Evolutionary conservation across 2,797 vertebrate genomes (phyloP).

Genomic region (Anguilla marmorata): DNA sequence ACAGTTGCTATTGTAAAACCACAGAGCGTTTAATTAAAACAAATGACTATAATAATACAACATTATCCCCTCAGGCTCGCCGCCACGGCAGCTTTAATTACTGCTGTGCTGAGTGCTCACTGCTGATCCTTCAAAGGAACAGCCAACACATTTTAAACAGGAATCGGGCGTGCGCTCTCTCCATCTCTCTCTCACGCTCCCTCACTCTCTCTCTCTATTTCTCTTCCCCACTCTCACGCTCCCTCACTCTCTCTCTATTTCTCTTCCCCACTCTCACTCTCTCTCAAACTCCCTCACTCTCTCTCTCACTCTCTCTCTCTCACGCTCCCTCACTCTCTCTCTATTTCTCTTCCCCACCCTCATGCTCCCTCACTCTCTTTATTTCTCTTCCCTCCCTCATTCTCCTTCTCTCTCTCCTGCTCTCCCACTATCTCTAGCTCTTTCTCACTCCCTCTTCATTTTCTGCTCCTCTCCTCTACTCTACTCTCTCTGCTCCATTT

Average conservation of each 20-base stretch:
- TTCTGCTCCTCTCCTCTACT: too few relatives aligned
- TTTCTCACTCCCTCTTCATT: not conserved
- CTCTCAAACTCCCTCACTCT: not conserved
- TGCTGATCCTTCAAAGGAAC: conserved; percentile 52
- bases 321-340: not conserved
- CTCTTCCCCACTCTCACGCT: not conserved
- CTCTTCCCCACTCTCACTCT: not conserved
- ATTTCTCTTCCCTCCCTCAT: not conserved
- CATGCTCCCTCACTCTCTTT: not conserved
- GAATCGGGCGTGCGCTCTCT: conserved; percentile 24
- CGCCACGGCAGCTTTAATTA: conserved; percentile 99
- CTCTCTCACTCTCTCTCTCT: too few relatives aligned
- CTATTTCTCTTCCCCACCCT: not conserved
- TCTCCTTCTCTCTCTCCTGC: not conserved
- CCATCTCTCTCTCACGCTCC: not conserved
- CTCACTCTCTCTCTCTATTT: not conserved
- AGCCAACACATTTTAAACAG: conserved; percentile 66
- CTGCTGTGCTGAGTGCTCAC: conserved; percentile 87
- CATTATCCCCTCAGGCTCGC: conserved; percentile 98
- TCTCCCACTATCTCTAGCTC: not conserved
- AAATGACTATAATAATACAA: conserved; percentile 99
- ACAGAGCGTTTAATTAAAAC: conserved; percentile 99
- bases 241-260: not conserved
- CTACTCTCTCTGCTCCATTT: too few relatives aligned
- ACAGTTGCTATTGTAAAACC: conserved; percentile 99